Conservation (phyloP, 1,140 invertebrate genomes). For the Caenorhabditis latens region DNA sequence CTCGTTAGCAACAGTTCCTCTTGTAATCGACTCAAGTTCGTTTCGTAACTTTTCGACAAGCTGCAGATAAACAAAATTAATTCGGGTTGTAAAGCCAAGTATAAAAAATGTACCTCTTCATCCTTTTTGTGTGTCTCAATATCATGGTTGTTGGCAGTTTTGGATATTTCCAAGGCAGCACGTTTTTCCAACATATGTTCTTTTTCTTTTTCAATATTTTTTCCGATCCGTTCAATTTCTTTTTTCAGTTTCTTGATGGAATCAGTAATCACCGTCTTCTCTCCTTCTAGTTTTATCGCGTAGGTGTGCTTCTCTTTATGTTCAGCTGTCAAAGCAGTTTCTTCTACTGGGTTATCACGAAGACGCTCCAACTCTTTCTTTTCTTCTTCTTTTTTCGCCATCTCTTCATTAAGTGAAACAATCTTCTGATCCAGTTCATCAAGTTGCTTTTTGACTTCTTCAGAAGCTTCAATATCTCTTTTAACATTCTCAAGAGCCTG, state of each 20-base stretch:
- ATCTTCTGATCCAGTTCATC: conserved; percentile 34
- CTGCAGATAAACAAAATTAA: neutral
- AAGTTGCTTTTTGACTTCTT: conserved; percentile 16
- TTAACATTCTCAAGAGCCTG: neutral
- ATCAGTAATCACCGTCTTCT: neutral
- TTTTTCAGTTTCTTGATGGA: conserved; percentile 4
- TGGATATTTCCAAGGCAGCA: conserved; percentile 31
- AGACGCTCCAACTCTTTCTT: conserved; percentile 59
- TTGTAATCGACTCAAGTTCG: conserved; percentile 62
- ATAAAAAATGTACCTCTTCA: neutral
- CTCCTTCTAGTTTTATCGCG: neutral
- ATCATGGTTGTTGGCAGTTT: neutral
- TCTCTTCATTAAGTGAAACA: neutral
- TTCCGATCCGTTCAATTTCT: neutral
- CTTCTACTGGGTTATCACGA: neutral
- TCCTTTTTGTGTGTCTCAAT: neutral
- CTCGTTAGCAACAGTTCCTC: conserved; percentile 67
- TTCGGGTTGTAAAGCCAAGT: neutral
- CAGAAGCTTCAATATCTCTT: conserved; percentile 31
- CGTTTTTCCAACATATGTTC: neutral
- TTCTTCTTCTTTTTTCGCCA: conserved; percentile 67
- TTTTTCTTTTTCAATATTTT: conserved; percentile 3
- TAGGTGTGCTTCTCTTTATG: neutral
- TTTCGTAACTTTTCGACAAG: conserved; percentile 1
- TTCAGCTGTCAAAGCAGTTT: neutral